These are phyloP conservation scores for Dicrurus megarhynchus DNA, from an alignment of 2,113 vertebrate genomes.

Conservation along the genomic window DNA sequence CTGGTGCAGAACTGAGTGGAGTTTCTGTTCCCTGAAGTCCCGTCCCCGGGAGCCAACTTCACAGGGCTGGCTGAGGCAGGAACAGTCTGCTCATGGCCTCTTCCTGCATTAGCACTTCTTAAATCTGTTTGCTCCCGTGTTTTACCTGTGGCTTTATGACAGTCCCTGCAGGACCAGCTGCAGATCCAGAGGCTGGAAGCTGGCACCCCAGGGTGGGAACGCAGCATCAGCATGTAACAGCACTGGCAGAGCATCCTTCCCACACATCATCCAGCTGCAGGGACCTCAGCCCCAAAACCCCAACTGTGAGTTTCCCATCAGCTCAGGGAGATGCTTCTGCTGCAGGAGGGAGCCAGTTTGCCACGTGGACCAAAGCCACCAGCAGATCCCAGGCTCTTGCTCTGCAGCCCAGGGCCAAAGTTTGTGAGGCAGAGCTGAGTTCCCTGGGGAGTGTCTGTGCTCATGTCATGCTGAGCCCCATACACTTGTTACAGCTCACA, in stretches of 20 bases:
- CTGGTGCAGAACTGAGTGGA: neutral
- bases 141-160: neutral
- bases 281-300: neutral
- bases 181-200: neutral
- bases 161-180: neutral
- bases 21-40: neutral
- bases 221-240: fast-evolving
- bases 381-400: neutral
- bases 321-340: neutral
- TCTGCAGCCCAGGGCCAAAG: neutral
- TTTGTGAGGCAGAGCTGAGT: neutral
- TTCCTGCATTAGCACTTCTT: neutral
- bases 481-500: neutral
- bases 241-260: neutral
- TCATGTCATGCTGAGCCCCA: fast-evolving
- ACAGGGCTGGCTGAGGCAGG: neutral
- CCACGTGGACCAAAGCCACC: neutral
- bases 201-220: neutral
- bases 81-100: neutral
- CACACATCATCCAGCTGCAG: neutral
- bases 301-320: neutral
- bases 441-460: fast-evolving
- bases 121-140: neutral
- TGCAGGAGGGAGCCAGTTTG: neutral
- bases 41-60: neutral